Base-by-base conservation (phyloP, 2,888 invertebrate species). In the Resseliella maxima region DNA sequence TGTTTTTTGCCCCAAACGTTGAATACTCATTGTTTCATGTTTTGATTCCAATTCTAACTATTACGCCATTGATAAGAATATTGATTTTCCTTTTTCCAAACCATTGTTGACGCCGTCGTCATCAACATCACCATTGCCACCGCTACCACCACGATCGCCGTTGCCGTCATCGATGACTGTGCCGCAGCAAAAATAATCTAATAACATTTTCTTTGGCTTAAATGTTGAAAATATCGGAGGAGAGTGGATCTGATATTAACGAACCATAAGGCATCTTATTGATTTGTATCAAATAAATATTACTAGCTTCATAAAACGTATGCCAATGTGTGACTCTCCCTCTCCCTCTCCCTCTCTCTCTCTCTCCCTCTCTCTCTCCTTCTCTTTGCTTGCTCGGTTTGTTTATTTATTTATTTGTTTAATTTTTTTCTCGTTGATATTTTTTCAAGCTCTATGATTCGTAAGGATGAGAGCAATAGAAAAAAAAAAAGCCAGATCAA, bases 241-340 rank as follows among this genome's bases (percentile, higher is more conserved):
- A n/a, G n/a, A 31, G 2, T 72, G 72, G 31, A 72, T 72, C 72
- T 72, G 72, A 72, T 72, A 72, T 72, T 72, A 72, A 72, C 72
- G 72, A 72, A 72, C 72, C 72, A 72, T 72, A 72, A 72, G 72
- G 72, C 72, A 72, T 72, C 72, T 72, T 72, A 72, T 72, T 72
- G 72, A 72, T 72, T 72, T 72, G 72, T 72, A 72, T 72, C 72
- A 72, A 72, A 72, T 72, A 72, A 72, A 72, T 72, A 72, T 31
- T 27, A 72, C 72, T 72, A 59, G n/a, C 59, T n/a, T 59, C 59
- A 59, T 59, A 59, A 59, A 59, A 59, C 59, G 59, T 59, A 59
- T 59, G 59, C 59, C 59, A 27, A 59, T 59, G 59, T 5, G 21
- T 59, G 15, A 18, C 46, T 50, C 18, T 50, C 18, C 2, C 18